Base-by-base conservation (phyloP, 92 coral and sea anemone species). In the Palythoa heliodiscus region DNA sequence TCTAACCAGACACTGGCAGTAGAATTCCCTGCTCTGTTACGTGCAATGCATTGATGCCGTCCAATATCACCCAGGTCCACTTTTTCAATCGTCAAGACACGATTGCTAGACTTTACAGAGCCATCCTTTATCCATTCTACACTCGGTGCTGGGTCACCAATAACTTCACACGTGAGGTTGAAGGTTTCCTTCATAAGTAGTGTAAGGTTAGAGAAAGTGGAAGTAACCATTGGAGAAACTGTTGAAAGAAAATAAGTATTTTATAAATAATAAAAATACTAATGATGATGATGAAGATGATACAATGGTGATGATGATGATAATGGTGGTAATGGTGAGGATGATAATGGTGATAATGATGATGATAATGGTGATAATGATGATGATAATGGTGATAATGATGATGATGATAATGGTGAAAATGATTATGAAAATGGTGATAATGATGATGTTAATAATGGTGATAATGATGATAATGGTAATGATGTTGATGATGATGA, bases 151-250 rank as follows among this genome's bases (percentile, higher is more conserved):
- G 80, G 80, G 14, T 75, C 80, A 23, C 80, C 80, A 13, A 24
- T 12, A 10, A 64, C 64, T 50, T 75, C 80, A 24, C 80, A 75
- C 52, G 80, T 52, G 20, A 75, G 1, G 52, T 1, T 52, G n/a
- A 75, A 17, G 3, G 20, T 75, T 22, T 75, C 80, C 47, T 75
- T 24, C 11, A 75, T 23, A 22, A 75, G 3, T 64, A 75, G n/a
- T 25, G 80, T 50, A 13, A 7, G 80, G 80, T 75, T 75, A 15
- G 64, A 24, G 43, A 75, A 75, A 4, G 20, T 2, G 2, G 80
- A 75, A 5, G 40, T 24, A 13, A 75, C 52, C 63, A 24, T 75
- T 7, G 80, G 43, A 75, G 80, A 5, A 75, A 75, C 80, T 75
- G 47, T 25, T 75, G 50, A 5, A 3, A 43, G 50, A 43, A 43